Evolutionary conservation across 2,113 vertebrate species (phyloP).

Genomic region (Rostratula benghalensis): DNA sequence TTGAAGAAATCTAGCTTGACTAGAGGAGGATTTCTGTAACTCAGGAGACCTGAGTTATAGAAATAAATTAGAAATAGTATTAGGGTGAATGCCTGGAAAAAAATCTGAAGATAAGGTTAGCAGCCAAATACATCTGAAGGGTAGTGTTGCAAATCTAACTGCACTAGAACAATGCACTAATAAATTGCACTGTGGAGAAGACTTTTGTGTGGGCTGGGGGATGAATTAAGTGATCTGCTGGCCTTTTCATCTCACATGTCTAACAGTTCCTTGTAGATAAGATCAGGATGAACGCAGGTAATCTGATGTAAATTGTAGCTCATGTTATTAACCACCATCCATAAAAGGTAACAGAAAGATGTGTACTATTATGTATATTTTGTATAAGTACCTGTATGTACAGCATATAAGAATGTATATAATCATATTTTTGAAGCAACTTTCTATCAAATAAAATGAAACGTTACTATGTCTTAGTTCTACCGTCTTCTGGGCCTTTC

Average conservation of each 20-base stretch:
- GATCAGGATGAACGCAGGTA: conserved; percentile 25
- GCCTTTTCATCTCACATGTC: not conserved
- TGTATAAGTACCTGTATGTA: conserved; percentile 57
- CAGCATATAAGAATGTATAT: conserved; percentile 51
- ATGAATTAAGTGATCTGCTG: not conserved
- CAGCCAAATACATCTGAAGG: not conserved
- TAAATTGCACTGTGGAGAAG: not conserved
- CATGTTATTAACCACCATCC: not conserved
- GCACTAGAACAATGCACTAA: not conserved
- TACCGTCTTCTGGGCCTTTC: not conserved
- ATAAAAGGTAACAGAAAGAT: not conserved
- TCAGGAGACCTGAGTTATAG: not conserved
- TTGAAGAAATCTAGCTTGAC: not conserved
- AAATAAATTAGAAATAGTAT: not conserved
- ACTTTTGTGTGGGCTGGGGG: not conserved
- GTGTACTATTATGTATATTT: conserved; percentile 32
- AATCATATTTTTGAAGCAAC: conserved; percentile 52
- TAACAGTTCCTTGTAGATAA: not conserved
- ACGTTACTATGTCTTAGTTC: not conserved
- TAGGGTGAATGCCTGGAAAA: not conserved
- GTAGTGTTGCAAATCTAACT: not conserved
- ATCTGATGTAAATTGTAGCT: not conserved
- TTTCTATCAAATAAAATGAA: conserved; percentile 66
- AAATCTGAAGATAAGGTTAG: not conserved
- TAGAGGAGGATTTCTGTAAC: not conserved